Evolutionary conservation across 2,888 invertebrate genomes (phyloP).

Genomic region (Oscheius sp.): DNA sequence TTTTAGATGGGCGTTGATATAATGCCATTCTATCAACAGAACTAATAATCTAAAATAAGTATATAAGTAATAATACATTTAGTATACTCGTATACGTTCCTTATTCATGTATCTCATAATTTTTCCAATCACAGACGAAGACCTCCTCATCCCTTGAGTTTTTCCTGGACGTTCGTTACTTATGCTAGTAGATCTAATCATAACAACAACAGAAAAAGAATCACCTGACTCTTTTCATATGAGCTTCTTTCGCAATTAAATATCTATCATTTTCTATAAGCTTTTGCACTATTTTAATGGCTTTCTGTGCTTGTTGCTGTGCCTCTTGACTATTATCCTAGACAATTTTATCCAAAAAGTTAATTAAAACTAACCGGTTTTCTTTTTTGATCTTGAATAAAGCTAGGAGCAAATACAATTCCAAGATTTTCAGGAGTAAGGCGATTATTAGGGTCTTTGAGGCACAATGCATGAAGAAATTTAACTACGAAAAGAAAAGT

Average conservation of each 20-base stretch:
- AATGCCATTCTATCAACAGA: too few relatives aligned
- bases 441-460: not conserved
- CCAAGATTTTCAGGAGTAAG: not conserved
- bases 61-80: too few relatives aligned
- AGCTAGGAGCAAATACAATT: not conserved
- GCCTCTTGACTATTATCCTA: not conserved
- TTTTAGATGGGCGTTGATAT: too few relatives aligned
- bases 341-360: not conserved
- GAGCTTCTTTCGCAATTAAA: not conserved
- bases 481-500: conserved; percentile 6
- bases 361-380: not conserved
- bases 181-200: conserved; percentile 11
- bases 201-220: not conserved
- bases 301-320: not conserved
- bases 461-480: conserved; percentile 3
- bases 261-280: not conserved
- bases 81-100: not conserved
- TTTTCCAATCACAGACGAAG: conserved; percentile 1
- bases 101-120: conserved; percentile 3
- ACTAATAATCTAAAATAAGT: too few relatives aligned
- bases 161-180: conserved; percentile 1
- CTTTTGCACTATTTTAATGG: not conserved
- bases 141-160: not conserved
- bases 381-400: not conserved
- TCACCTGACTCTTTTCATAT: conserved; percentile 9